phyloP scores from a whole-genome alignment of 2,113 vertebrate genomes.

The Blennius ocellaris region DNA sequence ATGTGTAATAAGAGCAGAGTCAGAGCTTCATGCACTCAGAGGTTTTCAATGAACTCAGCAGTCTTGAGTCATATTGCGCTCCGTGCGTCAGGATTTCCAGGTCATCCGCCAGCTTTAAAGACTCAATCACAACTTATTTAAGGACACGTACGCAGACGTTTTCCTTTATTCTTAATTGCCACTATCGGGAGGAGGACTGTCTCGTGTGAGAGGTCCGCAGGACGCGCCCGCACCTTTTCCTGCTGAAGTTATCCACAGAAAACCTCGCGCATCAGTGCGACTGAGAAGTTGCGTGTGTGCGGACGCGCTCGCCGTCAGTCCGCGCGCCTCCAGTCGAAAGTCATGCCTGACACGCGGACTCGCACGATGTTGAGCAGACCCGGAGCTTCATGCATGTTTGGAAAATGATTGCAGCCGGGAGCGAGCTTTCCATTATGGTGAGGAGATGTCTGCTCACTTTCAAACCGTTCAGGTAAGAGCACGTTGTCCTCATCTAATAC shows the following conservation, averaged over 20 bases:
- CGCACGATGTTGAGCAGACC: conserved; percentile 44
- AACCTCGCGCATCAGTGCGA: not conserved
- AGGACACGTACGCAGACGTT: not conserved
- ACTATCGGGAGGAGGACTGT: not conserved
- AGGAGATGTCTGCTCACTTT: conserved; percentile 96
- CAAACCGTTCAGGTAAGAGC: conserved; percentile 95
- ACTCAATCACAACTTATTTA: not conserved
- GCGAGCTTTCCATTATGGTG: conserved; percentile 93
- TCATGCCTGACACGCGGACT: conserved; percentile 32
- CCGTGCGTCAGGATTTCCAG: not conserved
- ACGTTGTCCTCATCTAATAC: not conserved
- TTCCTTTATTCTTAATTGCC: not conserved
- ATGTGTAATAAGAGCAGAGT: not conserved
- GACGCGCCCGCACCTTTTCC: conserved; percentile 9
- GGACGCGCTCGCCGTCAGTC: not conserved
- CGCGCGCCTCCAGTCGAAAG: conserved; percentile 26
- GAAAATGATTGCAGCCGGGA: conserved; percentile 85
- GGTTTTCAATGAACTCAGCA: conserved; percentile 24
- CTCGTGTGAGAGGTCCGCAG: conserved; percentile 1
- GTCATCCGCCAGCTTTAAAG: not conserved
- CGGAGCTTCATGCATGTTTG: conserved; percentile 40
- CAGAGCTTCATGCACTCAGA: conserved; percentile 34
- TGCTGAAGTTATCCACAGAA: conserved; percentile 41
- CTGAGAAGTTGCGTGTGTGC: conserved; percentile 43
- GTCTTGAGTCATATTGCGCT: conserved; percentile 9